Evolutionary conservation across 2,113 vertebrate genomes (phyloP), one percentile per base, ranked within the genome.

Genomic region (Speoplatyrhinus poulsoni): DNA sequence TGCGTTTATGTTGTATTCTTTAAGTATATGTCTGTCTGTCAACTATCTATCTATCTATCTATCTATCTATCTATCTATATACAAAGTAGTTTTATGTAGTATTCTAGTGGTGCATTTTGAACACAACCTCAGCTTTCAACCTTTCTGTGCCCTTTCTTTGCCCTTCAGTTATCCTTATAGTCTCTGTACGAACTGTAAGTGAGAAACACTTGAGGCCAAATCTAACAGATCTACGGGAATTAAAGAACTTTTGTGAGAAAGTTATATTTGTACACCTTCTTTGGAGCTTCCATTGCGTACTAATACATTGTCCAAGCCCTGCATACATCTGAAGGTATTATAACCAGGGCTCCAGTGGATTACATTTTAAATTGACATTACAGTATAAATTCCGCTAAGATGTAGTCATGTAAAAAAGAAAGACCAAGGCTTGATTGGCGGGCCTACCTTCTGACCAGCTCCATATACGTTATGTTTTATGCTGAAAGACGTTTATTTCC

Each of bases 1-100:
- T 69, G 77, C 66, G 79, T 77, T 75, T 62, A 79, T 88, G 86
- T 89, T 79, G 77, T 26, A 3, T 26, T 26, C 26, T 26, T 26
- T 26, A 26, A 3, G 26, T 26, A 26, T 26, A 2, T 26, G 26
- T 26, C 26, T 26, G 26, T 26, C 26, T 41, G 36, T 8, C 7
- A 2, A 0, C 3, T 3, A 41, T 41, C 36, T 41, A 41, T 41
- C 36, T 41, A 41, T 41, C 36, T 41, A 41, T 4, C 36, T 41
- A 41, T 41, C 36, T 41, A 41, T 41, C 4, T 41, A 41, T 41
- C 36, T 41, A 41, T 41, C 36, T 41, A 41, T 41, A 5, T 26
- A 26, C 26, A 26, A 1, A 26, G 26, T 26, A 41, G 3, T 41
- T 41, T 41, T 41, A 41, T 41, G 3, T 41, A 41, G 4, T 41